A percentile compares a stretch with the other conserved stretches of the same genome.
Conservation (phyloP, 2,113 vertebrate genomes). For the Vireo altiloquus region DNA sequence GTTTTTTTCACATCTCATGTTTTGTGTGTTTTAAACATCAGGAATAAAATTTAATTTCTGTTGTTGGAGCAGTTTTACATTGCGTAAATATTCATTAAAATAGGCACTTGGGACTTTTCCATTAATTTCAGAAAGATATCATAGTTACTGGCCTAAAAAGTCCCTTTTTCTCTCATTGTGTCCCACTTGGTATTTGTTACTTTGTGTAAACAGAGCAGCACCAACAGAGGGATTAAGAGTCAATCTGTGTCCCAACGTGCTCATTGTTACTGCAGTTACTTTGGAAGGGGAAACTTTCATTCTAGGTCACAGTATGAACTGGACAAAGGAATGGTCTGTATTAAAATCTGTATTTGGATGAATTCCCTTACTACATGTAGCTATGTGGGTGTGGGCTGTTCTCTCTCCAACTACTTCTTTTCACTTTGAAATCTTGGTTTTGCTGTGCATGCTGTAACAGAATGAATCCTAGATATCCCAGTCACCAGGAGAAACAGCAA, state of each 20-base stretch:
- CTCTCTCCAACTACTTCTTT: neutral
- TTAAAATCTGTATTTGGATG: neutral
- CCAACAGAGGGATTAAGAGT: neutral
- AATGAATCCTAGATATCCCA: neutral
- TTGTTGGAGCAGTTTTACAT: neutral
- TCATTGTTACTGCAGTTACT: neutral
- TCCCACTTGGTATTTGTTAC: neutral
- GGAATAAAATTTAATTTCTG: neutral
- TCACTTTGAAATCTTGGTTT: neutral
- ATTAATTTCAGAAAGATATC: neutral
- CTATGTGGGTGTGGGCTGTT: neutral
- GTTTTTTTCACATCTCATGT: neutral
- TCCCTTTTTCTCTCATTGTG: neutral
- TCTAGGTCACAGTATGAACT: neutral
- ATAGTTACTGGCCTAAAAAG: neutral
- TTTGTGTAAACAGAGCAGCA: neutral
- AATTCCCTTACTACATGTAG: neutral
- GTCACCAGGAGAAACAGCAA: neutral
- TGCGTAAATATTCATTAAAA: neutral
- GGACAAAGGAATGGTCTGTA: neutral
- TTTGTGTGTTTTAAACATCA: neutral
- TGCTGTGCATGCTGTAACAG: accelerated
- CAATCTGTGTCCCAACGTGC: neutral
- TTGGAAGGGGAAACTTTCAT: neutral
- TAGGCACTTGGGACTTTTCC: neutral